phyloP scores from a whole-genome alignment of 2,113 vertebrate genomes.

The Strix aluco region DNA sequence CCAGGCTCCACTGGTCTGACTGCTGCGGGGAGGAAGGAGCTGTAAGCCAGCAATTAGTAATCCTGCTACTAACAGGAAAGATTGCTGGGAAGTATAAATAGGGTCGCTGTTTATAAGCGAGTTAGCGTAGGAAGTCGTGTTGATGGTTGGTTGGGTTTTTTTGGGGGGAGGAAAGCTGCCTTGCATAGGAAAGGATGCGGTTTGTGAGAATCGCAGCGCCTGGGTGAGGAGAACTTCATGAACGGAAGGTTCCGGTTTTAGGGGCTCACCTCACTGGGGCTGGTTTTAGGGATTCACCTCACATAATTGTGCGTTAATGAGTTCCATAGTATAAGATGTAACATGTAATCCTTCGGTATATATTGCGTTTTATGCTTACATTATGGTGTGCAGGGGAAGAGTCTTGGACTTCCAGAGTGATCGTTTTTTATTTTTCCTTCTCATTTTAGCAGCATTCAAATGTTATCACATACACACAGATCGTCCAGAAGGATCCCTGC shows the following conservation, averaged over 20 bases:
- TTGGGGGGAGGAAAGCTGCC: neutral
- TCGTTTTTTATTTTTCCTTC: neutral
- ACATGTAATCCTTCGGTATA: neutral
- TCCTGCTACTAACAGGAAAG: slow-evolving; percentile 56
- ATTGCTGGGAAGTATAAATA: slow-evolving; percentile 62
- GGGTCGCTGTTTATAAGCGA: slow-evolving; percentile 17
- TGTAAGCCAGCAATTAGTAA: slow-evolving; percentile 65
- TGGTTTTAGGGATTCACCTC: neutral
- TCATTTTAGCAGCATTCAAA: neutral
- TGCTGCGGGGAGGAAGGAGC: slow-evolving; percentile 44
- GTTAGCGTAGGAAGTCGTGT: slow-evolving; percentile 2
- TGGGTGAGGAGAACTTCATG: neutral
- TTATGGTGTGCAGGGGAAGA: too few relatives aligned
- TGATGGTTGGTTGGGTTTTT: neutral
- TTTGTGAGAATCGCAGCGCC: neutral
- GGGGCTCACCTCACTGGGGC: neutral
- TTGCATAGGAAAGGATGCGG: neutral
- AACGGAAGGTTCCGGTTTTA: neutral
- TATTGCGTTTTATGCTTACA: neutral
- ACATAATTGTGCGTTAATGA: neutral
- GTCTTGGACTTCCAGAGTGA: neutral
- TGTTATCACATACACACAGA: fast-evolving
- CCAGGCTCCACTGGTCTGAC: slow-evolving; percentile 34
- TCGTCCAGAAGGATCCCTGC: neutral
- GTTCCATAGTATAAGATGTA: neutral